phyloP scores from a whole-genome alignment of 2,113 vertebrate species.

The Falcunculus frontatus region DNA sequence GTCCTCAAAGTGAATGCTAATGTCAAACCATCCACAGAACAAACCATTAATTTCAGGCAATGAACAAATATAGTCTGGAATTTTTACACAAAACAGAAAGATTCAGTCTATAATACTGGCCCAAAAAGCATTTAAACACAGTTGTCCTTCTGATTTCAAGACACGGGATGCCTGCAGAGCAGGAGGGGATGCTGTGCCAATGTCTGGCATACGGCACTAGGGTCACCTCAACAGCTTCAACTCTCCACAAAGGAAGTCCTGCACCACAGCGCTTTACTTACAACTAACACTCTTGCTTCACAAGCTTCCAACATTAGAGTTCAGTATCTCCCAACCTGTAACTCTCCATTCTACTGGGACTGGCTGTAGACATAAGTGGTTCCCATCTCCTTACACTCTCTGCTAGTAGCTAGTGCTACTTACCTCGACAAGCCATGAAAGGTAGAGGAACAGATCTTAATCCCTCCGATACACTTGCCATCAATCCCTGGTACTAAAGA shows the following conservation, averaged over 20 bases:
- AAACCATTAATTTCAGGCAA: not conserved
- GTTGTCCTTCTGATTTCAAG: not conserved
- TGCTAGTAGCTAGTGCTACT: not conserved
- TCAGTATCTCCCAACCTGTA: not conserved
- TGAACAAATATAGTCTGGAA: not conserved
- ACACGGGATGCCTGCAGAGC: not conserved
- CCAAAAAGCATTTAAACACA: not conserved
- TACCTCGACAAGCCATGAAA: not conserved
- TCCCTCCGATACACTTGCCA: not conserved
- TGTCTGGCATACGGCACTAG: not conserved
- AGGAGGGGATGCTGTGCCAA: fast-evolving
- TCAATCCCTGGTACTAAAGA: not conserved
- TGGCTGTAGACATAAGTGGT: not conserved
- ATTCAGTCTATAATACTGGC: not conserved
- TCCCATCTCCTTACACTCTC: not conserved
- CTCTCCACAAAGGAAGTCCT: not conserved
- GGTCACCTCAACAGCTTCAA: not conserved
- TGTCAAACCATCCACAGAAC: not conserved
- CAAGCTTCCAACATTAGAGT: not conserved
- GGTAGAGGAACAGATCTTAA: not conserved
- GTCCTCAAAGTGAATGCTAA: not conserved
- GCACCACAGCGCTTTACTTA: not conserved
- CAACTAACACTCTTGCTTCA: not conserved
- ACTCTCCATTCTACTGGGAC: not conserved
- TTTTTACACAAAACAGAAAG: not conserved